Percentiles rank a stretch among this genome's conserved stretches.
Conservation (phyloP, 1,140 invertebrate genomes). For the Chelonus insularis region DNA sequence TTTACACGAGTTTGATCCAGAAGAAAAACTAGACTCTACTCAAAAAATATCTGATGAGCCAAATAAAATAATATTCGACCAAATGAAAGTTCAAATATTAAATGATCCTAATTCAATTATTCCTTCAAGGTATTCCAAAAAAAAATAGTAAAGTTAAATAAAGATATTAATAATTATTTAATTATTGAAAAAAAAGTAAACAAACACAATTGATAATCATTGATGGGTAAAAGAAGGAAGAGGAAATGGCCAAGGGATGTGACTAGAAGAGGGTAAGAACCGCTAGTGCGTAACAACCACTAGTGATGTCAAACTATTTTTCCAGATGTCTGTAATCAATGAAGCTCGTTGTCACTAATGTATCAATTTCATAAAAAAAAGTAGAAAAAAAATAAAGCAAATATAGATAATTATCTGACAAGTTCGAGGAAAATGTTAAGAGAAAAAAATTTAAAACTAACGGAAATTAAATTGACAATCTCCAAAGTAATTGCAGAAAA, state of each 20-base stretch:
- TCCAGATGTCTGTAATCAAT: conserved; percentile 26
- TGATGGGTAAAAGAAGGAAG: conserved; percentile 15
- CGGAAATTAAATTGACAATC: no score
- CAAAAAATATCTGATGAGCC: no score
- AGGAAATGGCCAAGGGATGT: conserved; percentile 15
- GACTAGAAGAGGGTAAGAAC: conserved; percentile 19
- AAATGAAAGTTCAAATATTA: no score
- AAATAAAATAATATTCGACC: no score
- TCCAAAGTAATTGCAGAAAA: not conserved
- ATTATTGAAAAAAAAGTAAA: no score
- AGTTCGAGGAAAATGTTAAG: not conserved
- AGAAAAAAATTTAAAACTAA: not conserved
- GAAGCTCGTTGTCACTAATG: conserved; percentile 17
- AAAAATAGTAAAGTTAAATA: no score
- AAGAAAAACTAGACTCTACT: no score
- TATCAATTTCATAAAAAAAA: conserved; percentile 19
- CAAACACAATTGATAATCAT: not conserved
- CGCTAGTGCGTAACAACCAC: conserved; percentile 27
- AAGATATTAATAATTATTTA: no score
- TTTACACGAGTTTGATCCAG: not conserved
- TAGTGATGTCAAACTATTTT: conserved; percentile 28
- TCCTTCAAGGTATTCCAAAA: no score
- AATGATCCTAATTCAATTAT: no score
- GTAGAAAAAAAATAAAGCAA: conserved; percentile 8
- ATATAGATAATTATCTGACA: not conserved